Conservation (phyloP, 2,797 vertebrate species). For the Lateolabrax maculatus region DNA sequence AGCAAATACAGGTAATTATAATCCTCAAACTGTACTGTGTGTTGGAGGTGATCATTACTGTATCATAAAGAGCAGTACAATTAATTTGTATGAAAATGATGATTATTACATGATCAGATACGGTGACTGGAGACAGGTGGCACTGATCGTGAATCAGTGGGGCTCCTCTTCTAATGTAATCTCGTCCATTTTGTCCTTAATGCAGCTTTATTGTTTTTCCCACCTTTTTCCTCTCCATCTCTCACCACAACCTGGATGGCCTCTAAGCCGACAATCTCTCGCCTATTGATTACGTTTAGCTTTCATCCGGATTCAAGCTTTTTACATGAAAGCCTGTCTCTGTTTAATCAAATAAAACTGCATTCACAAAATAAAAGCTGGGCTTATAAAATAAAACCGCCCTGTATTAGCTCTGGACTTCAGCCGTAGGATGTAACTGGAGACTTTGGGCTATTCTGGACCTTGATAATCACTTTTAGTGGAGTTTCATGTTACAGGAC, state of each 20-base stretch:
- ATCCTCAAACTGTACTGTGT: too few species aligned
- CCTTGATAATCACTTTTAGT: conserved; percentile 73
- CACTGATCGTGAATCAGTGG: not conserved
- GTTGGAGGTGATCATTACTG: not conserved
- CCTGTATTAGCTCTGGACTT: conserved; percentile 10
- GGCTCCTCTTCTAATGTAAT: conserved; percentile 11
- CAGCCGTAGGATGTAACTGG: conserved; percentile 57
- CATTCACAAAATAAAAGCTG: conserved; percentile 64
- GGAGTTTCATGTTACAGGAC: conserved; percentile 75
- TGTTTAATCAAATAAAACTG: conserved; percentile 68
- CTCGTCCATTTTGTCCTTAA: conserved; percentile 21
- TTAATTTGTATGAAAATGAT: not conserved
- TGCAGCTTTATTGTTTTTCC: conserved; percentile 63
- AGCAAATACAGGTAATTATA: too few species aligned
- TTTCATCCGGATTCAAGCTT: conserved; percentile 63
- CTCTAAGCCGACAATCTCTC: conserved; percentile 51
- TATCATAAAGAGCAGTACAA: not conserved
- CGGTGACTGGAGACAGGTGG: conserved; percentile 11
- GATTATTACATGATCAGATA: not conserved
- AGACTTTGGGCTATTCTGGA: conserved; percentile 75
- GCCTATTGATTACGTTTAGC: conserved; percentile 61
- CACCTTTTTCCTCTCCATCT: conserved; percentile 56
- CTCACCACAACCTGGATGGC: conserved; percentile 49
- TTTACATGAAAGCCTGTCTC: conserved; percentile 69
- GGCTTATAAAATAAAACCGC: conserved; percentile 57